phyloP scores from a whole-genome alignment of 2,797 vertebrate genomes.

The Alca torda region DNA sequence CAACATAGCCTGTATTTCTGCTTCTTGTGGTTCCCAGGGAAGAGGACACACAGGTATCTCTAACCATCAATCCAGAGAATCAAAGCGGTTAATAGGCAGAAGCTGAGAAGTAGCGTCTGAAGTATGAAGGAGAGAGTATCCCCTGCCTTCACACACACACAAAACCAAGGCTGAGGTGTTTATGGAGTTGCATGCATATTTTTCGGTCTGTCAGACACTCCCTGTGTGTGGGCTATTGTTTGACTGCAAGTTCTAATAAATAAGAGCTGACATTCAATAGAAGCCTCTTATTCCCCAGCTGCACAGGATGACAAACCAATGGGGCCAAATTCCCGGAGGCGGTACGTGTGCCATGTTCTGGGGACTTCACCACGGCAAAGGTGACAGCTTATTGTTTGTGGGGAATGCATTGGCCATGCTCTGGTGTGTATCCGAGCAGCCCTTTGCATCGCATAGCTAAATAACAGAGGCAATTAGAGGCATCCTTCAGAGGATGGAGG shows the following conservation, averaged over 20 bases:
- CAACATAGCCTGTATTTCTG: neutral
- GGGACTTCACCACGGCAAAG: neutral
- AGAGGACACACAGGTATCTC: neutral
- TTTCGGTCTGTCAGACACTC: constrained; percentile 33
- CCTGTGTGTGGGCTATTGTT: constrained; percentile 69
- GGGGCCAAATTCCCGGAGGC: neutral
- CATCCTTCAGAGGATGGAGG: neutral
- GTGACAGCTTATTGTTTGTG: neutral
- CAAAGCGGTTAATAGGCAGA: neutral
- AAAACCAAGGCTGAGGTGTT: constrained; percentile 43
- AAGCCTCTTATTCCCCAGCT: constrained; percentile 36
- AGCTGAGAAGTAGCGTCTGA: neutral
- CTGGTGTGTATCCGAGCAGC: neutral
- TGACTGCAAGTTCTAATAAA: constrained; percentile 60
- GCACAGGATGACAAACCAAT: neutral
- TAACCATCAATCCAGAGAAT: neutral
- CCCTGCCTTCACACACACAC: neutral
- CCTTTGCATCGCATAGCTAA: neutral
- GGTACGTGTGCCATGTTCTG: neutral
- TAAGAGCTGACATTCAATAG: constrained; percentile 60
- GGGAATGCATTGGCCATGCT: neutral
- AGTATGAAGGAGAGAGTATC: constrained; percentile 21
- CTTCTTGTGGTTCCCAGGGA: constrained; percentile 4
- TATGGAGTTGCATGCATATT: neutral
- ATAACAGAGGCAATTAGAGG: neutral